Evolutionary conservation across 2,888 invertebrate genomes (phyloP).

Genomic region (Seira musarum): DNA sequence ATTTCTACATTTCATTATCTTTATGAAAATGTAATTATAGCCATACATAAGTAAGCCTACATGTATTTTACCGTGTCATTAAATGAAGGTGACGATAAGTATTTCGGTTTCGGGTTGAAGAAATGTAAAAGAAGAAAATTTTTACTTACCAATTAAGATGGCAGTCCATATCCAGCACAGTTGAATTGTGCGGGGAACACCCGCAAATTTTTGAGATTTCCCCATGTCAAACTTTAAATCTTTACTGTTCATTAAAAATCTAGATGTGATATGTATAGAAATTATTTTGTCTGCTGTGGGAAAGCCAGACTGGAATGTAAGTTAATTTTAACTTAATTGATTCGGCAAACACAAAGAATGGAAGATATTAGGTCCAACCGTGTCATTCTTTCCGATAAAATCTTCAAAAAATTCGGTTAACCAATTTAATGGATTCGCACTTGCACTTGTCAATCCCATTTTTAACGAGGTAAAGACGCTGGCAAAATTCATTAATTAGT

Average conservation of each 20-base stretch:
- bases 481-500: background rate
- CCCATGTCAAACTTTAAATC: conserved; percentile 56
- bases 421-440: conserved; percentile 20
- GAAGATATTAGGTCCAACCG: conserved; percentile 35
- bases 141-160: conserved; percentile 59
- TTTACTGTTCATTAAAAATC: no score
- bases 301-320: conserved; percentile 27
- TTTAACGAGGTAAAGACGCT: conserved; percentile 24
- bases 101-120: no score
- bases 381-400: conserved; percentile 28
- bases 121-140: no score
- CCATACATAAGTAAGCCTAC: no score
- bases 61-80: no score
- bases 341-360: conserved; percentile 28
- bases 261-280: conserved; percentile 43
- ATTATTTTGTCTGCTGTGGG: no score
- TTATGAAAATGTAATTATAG: no score
- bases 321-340: conserved; percentile 55
- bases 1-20: no score
- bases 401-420: conserved; percentile 6
- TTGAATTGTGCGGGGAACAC: conserved; percentile 43
- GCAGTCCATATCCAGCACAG: conserved; percentile 57
- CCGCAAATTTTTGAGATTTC: conserved; percentile 36
- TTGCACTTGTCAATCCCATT: conserved; percentile 55
- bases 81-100: no score